These are phyloP conservation scores for Apteryx mantelli DNA, from an alignment of 2,113 vertebrate species.

Conservation along the genomic window DNA sequence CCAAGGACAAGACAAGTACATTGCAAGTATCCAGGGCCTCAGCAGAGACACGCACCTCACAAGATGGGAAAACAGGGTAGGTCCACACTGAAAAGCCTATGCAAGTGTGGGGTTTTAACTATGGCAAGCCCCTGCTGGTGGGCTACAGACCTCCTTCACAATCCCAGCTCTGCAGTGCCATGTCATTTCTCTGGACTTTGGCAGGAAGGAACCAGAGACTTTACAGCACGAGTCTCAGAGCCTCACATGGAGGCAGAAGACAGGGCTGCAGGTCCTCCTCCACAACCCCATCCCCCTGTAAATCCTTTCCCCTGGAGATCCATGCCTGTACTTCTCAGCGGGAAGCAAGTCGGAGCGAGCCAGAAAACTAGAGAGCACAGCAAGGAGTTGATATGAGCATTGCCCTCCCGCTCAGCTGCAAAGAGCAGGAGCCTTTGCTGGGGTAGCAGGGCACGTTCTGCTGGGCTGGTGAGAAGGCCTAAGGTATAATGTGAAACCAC, in stretches of 20 bases:
- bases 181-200: background rate
- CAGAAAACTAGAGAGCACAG: background rate
- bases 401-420: background rate
- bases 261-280: background rate
- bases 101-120: rapidly evolving
- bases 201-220: background rate
- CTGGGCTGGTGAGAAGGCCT: background rate
- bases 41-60: background rate
- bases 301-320: background rate
- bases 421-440: background rate
- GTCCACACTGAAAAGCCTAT: no score
- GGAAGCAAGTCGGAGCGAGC: background rate
- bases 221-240: background rate
- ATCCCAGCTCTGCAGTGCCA: background rate
- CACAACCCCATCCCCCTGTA: rapidly evolving
- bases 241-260: background rate
- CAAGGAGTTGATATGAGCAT: rapidly evolving
- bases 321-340: background rate
- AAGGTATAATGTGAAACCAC: background rate
- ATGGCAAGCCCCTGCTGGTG: background rate
- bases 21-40: background rate
- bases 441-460: rapidly evolving
- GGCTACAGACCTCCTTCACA: background rate
- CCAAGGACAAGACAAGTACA: no score
- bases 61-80: background rate